A percentile compares a stretch with the other conserved stretches of the same genome.
Conservation (phyloP, 2,797 vertebrate genomes). For the Tokudaia tokunoshimensis region DNA sequence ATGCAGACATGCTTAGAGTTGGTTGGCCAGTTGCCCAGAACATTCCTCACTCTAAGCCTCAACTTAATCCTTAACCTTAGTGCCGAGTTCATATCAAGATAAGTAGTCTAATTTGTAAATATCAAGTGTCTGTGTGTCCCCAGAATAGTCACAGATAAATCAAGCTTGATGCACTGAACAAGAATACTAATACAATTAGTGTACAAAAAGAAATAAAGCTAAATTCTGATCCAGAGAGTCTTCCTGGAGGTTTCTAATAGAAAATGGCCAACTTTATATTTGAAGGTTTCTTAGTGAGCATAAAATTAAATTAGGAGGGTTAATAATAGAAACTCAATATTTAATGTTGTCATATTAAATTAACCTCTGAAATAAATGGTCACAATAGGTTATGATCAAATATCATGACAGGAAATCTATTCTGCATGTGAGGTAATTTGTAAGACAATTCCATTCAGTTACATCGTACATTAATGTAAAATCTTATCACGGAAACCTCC, state of each 20-base stretch:
- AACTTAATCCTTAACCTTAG: slow-evolving; percentile 55
- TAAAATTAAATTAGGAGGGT: slow-evolving; percentile 69
- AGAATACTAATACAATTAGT: background rate
- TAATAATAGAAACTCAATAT: slow-evolving; percentile 69
- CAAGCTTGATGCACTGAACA: background rate
- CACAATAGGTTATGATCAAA: slow-evolving; percentile 51
- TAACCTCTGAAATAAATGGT: slow-evolving; percentile 52
- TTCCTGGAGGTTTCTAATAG: slow-evolving; percentile 48
- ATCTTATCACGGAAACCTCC: background rate
- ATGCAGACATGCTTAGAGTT: background rate
- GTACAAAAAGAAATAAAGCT: slow-evolving; percentile 12
- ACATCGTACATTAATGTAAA: slow-evolving; percentile 18
- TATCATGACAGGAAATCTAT: slow-evolving; percentile 34
- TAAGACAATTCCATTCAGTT: slow-evolving; percentile 60
- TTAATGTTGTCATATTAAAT: slow-evolving; percentile 76
- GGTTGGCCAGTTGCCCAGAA: slow-evolving; percentile 51
- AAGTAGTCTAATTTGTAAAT: slow-evolving; percentile 45
- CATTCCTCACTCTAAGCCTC: background rate
- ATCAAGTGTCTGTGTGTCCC: slow-evolving; percentile 21
- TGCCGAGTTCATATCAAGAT: slow-evolving; percentile 14
- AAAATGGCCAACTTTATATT: slow-evolving; percentile 56
- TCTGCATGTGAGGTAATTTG: slow-evolving; percentile 55
- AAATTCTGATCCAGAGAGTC: background rate
- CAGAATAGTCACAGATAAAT: background rate
- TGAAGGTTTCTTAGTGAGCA: slow-evolving; percentile 52